Conservation (phyloP, 2,797 vertebrate genomes). For the Odontamblyopus rebecca region DNA sequence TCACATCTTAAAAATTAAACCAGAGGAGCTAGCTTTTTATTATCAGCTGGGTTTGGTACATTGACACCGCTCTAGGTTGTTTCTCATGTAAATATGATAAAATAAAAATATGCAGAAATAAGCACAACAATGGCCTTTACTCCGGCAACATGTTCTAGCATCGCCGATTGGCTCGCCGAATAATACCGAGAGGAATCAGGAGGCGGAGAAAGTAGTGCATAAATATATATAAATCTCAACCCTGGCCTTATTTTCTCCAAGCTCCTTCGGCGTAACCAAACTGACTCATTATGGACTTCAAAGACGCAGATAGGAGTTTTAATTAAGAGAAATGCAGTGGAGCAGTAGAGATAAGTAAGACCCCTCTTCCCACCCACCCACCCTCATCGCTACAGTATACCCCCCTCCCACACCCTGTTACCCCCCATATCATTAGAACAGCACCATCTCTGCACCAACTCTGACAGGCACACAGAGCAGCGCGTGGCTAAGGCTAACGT, state of each 20-base stretch:
- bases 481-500: constrained; percentile 37
- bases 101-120: constrained; percentile 28
- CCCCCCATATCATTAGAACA: constrained; percentile 74
- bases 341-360: constrained; percentile 78
- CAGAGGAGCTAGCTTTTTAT: constrained; percentile 58
- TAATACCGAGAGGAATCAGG: constrained; percentile 60
- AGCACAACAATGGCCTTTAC: constrained; percentile 35
- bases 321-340: constrained; percentile 91
- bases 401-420: constrained; percentile 53
- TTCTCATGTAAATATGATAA: constrained; percentile 48
- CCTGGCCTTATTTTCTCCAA: constrained; percentile 64
- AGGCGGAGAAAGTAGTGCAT: constrained; percentile 59
- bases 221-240: constrained; percentile 70
- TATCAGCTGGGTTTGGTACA: constrained; percentile 58
- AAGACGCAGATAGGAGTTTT: constrained; percentile 94
- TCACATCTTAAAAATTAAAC: constrained; percentile 69
- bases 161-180: constrained; percentile 26
- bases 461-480: constrained; percentile 48
- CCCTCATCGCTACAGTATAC: constrained; percentile 7
- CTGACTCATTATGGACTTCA: constrained; percentile 93
- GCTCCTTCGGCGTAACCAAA: constrained; percentile 80
- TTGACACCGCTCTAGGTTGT: constrained; percentile 54
- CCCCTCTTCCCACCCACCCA: neutral
- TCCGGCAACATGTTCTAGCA: constrained; percentile 28
- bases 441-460: constrained; percentile 29